Evolutionary conservation across 2,888 invertebrate genomes (phyloP), one percentile per base, ranked within the genome.

Genomic region (Cristatella mucedo): DNA sequence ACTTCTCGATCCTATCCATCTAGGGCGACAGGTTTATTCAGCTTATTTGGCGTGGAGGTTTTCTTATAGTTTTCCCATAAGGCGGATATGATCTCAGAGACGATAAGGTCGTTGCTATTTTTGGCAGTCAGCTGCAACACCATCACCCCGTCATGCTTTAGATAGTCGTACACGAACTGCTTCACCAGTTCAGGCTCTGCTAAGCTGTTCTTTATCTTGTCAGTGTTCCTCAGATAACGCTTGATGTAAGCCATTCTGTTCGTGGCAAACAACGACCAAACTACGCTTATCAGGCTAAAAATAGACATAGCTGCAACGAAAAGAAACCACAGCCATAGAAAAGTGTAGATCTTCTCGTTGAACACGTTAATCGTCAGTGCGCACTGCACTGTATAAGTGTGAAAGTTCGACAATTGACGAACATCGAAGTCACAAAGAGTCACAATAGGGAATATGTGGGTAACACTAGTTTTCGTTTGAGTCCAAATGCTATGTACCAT

Each of bases 371-470:
- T 59, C 30, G 58, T 57, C 44, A 59, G 48, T 18, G 59, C 58
- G 38, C 59, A 59, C 44, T 58, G 57, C 41, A 57, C 59, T 20
- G 55, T 55, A 49, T 59, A 59, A 21, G 34, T 30, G n/a, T 41
- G 29, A 16, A 45, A 43, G 18, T 44, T 41, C 30, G 44, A 41
- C 19, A 38, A 33, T 9, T 41, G 37, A 13, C 44, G 40, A 2
- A 29, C 30, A 7, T 37, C 21, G 22, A 20, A 15, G 15, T 44
- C 45, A 39, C 66, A 66, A 47, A 68, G 48, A 34, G 68, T 67
- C 41, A 66, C 63, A 18, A 66, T 47, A 4, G 67, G 67, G 40
- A 67, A 68, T 21, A 62, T 50, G 4, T 56, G 56, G n/a, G 60
- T 59, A n/a, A n/a, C n/a, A n/a, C n/a, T n/a, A n/a, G n/a, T n/a